Conservation (phyloP, 2,113 vertebrate species). For the Loxodonta africana region DNA sequence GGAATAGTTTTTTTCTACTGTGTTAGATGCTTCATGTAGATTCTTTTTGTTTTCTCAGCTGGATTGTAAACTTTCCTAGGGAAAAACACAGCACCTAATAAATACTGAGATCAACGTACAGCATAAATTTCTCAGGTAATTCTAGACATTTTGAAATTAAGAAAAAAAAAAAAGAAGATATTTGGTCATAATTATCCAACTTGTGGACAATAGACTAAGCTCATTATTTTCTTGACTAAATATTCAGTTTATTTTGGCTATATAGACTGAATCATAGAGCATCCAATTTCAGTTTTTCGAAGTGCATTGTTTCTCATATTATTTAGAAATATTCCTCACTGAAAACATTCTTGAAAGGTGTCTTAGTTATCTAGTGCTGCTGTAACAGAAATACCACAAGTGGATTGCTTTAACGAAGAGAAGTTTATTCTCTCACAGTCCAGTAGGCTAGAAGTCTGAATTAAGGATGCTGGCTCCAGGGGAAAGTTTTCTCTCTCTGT, state of each 20-base stretch:
- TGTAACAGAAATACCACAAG: too few species aligned
- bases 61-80: background rate
- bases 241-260: background rate
- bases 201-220: background rate
- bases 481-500: too few species aligned
- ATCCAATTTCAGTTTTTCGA: background rate
- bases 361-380: too few species aligned
- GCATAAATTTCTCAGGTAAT: slow-evolving; percentile 13
- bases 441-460: too few species aligned
- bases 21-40: background rate
- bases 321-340: slow-evolving; percentile 55
- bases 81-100: background rate
- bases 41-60: slow-evolving; percentile 15
- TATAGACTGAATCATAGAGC: background rate
- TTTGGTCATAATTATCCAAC: slow-evolving; percentile 32
- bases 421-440: too few species aligned
- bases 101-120: background rate
- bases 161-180: background rate
- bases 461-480: too few species aligned
- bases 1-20: background rate
- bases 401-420: too few species aligned
- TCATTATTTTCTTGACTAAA: background rate
- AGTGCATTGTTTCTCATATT: background rate
- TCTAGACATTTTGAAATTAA: slow-evolving; percentile 5
- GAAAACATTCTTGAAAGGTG: background rate